These are phyloP conservation scores for Drosophila pseudotakahashii DNA, from an alignment of 2,888 invertebrate genomes.

Conservation along the genomic window DNA sequence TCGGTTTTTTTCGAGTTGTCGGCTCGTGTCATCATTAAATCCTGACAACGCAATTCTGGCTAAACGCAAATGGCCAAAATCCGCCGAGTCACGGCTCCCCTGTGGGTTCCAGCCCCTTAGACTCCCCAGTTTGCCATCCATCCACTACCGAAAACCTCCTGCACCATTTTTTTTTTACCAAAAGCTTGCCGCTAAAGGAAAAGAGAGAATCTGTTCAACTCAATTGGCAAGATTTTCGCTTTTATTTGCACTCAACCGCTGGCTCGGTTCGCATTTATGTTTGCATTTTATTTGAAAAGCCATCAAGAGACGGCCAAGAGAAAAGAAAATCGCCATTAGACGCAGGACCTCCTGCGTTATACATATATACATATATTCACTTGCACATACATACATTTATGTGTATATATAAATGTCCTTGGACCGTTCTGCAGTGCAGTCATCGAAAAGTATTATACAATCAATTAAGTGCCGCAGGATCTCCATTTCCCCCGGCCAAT, in stretches of 20 bases:
- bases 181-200: slow-evolving; percentile 3
- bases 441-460: slow-evolving; percentile 37
- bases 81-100: slow-evolving; percentile 25
- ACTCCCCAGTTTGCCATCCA: background rate
- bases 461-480: slow-evolving; percentile 30
- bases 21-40: slow-evolving; percentile 67
- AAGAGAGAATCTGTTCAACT: slow-evolving; percentile 30
- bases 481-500: slow-evolving; percentile 4
- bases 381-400: background rate
- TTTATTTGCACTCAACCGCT: slow-evolving; percentile 68
- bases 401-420: slow-evolving; percentile 12
- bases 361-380: background rate
- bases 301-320: slow-evolving; percentile 36
- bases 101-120: background rate
- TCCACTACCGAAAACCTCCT: background rate
- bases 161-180: background rate
- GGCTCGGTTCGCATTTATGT: slow-evolving; percentile 54
- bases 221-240: slow-evolving; percentile 63
- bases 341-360: slow-evolving; percentile 35
- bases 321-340: slow-evolving; percentile 52
- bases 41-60: slow-evolving; percentile 66
- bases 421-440: slow-evolving; percentile 15
- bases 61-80: slow-evolving; percentile 58
- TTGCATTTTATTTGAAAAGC: slow-evolving; percentile 70
- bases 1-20: slow-evolving; percentile 31